These are phyloP conservation scores for Pristionchus entomophagus DNA, from an alignment of 2,888 invertebrate species.

Conservation along the genomic window DNA sequence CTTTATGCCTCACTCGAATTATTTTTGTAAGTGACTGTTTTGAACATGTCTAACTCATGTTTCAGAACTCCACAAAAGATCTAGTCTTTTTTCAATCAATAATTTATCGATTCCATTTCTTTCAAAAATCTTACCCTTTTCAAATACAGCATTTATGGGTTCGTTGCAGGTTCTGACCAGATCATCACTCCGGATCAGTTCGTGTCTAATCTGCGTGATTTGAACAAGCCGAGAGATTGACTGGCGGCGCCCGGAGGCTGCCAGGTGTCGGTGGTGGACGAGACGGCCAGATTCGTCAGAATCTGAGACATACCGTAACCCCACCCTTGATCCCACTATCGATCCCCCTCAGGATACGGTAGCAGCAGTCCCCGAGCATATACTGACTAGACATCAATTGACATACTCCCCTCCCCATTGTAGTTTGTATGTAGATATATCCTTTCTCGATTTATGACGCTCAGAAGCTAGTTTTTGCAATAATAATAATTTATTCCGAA, in stretches of 20 bases:
- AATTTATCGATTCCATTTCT: no score
- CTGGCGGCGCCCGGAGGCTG: slow-evolving; percentile 58
- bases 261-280: slow-evolving; percentile 59
- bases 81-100: no score
- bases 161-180: slow-evolving; percentile 88
- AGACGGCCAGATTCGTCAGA: slow-evolving; percentile 41
- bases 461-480: neutral
- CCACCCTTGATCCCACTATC: neutral
- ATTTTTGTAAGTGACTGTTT: no score
- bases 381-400: neutral
- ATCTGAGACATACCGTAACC: slow-evolving; percentile 22
- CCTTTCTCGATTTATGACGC: neutral
- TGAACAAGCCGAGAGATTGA: slow-evolving; percentile 75
- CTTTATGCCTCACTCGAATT: no score
- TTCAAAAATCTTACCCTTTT: no score
- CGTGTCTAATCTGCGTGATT: slow-evolving; percentile 85
- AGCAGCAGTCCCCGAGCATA: slow-evolving; percentile 1
- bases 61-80: no score
- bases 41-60: no score
- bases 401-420: neutral
- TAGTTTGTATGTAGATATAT: neutral
- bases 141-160: no score
- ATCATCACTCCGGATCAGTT: slow-evolving; percentile 96
- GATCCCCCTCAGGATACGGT: neutral
- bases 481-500: neutral